Base-by-base conservation (phyloP, 2,797 vertebrate species). In the Toxotes lorentzi region DNA sequence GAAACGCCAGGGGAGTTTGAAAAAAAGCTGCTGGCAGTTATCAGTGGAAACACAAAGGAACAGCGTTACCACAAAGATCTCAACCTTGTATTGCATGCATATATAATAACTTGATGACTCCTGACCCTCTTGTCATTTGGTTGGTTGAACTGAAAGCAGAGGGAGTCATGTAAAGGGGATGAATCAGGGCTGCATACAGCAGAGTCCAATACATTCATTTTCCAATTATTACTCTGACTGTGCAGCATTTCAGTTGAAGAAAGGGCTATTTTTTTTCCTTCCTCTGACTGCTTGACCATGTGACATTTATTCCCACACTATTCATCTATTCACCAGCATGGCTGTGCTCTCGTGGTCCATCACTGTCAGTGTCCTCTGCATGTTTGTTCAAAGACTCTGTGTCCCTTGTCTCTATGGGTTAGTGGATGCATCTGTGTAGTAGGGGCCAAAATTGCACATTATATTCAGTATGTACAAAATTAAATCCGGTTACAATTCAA, bases 131-230 rank as follows among this genome's bases (percentile, higher is more conserved):
- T 68, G 63, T 57, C 70, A 73, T 68, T 80, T 43, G 59, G 48
- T 74, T 82, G 76, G 80, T 83, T 86, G 76, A 87, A 70, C 73
- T 59, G 40, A 53, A 80, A 70, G 66, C 61, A 40, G 54, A 80
- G 38, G 32, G 62, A 58, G 30, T 78, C 24, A 59, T 35, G 65
- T 68, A 76, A 87, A 91, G 66, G 30, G 67, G 61, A 63, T 81
- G 57, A 57, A 68, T 41, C 66, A 51, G 59, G 47, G 77, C 81
- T 70, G 56, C 57, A 23, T 53, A 43, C 48, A 43, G 54, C 56
- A 50, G 35, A 64, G 43, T 73, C 68, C 69, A 59, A 76, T 82
- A 19, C 78, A 83, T 87, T 70, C 4, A 85, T 92, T 79, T 72
- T 70, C 54, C 76, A 45, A 73, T 83, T 69, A 80, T 75, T 75